Evolutionary conservation across 1,140 invertebrate genomes (phyloP), one percentile per base, ranked within the genome.

Genomic region (Oncopodura yosiiana): DNA sequence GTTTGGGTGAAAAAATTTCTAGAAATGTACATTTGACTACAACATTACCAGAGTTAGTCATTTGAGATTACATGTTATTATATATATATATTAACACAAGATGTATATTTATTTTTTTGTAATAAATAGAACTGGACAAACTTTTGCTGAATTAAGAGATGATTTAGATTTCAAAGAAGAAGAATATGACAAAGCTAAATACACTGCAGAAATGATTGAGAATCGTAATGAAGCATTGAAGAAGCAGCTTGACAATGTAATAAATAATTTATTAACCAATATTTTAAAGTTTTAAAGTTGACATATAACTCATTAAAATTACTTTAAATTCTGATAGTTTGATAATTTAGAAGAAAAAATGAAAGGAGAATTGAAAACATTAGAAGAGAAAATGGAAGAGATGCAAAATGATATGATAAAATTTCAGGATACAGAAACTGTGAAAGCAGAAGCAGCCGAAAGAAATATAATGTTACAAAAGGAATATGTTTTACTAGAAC

Each of bases 291-390:
- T 34, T n/a, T 9, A 34, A 34, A 34, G n/a, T 34, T n/a, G 8
- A 34, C 14, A 8, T 34, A 34, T n/a, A 9, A n/a, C 14, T 41
- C 39, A 8, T 9, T 41, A 41, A 41, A 41, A 21, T 41, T 19
- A 12, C 3, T 21, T 49, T 3, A n/a, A 30, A n/a, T 39, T 26
- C 48, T 39, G 52, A 3, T 56, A 73, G 72, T 71, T 73, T 50
- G 76, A 78, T 53, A 74, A 74, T 57, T 64, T 79, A 50, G 77
- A 79, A 63, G 68, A 71, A 16, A 79, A 79, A 64, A 73, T 78
- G n/a, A 71, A 70, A 26, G 67, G 67, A 43, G 77, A 79, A 62
- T 61, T 77, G 45, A 66, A 68, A 14, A 65, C 69, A 23, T 60
- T 78, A 21, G 70, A 72, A 60, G 68, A 73, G 30, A 74, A 74